Base-by-base conservation (phyloP, 2,113 vertebrate species). In the Periophthalmus modestus region DNA sequence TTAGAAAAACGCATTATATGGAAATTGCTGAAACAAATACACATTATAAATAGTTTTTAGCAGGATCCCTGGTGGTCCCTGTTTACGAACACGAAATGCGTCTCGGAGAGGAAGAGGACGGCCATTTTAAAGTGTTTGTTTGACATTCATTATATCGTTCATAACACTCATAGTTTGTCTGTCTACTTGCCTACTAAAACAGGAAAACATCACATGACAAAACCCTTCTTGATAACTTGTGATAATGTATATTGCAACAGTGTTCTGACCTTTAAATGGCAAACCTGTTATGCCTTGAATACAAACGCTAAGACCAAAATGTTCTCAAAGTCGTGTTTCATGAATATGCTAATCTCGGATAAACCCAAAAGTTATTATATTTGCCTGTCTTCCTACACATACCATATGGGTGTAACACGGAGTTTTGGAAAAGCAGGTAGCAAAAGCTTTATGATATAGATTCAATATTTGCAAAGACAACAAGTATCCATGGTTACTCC, bases 71-170 rank as follows among this genome's bases (percentile, higher is more conserved):
- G 39, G 39, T 39, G 39, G 39, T 36, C 34, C 34, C 34, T 36
- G 34, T 39, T 39, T 9, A 39, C 39, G 39, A 6, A 43, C 39
- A 43, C 39, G 11, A 43, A 43, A 43, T 43, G 39, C 7, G 10
- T 43, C 39, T 39, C 3, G 10, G 10, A 43, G 10, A 39, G 10
- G 10, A 43, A 43, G 9, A 55, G 57, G 23, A 23, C 24, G 74
- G 71, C 75, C n/a, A 81, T 66, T 82, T 80, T 48, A 78, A 66
- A 68, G 61, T 18, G 34, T 71, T 68, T 66, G 36, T 34, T n/a
- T 1, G 33, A 63, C 28, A 63, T 36, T 63, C 28, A 39, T 63
- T 63, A 63, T 18, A 59, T 14, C 24, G 23, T 28, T 33, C 23
- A 14, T 28, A 6, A 59, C 57, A 19, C 61, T 36, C 61, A 9